These are phyloP conservation scores for Plagiodera versicolora DNA, from an alignment of 2,888 invertebrate genomes.

Conservation along the genomic window DNA sequence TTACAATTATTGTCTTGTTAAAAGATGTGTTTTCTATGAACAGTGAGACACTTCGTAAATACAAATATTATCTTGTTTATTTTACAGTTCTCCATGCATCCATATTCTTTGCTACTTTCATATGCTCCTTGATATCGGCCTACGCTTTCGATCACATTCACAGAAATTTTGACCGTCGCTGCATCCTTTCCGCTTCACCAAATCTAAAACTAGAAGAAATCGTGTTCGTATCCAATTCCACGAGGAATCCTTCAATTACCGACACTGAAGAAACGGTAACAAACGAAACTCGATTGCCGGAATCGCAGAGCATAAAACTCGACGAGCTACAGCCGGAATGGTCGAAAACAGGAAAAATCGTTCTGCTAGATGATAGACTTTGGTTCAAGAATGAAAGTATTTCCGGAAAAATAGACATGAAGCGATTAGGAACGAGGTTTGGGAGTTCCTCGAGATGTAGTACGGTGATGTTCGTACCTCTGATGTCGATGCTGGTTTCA, in stretches of 20 bases:
- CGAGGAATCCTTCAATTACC: neutral
- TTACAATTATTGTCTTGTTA: too few relatives aligned
- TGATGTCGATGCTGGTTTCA: constrained; percentile 41
- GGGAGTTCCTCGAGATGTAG: constrained; percentile 32
- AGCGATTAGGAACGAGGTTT: constrained; percentile 16
- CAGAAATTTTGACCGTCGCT: constrained; percentile 40
- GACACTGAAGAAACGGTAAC: too few relatives aligned
- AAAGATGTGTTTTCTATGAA: too few relatives aligned
- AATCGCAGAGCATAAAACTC: neutral
- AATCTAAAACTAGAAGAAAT: constrained; percentile 9
- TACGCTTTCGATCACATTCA: constrained; percentile 35
- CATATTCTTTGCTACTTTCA: constrained; percentile 30
- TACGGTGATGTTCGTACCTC: constrained; percentile 39
- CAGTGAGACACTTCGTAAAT: too few relatives aligned
- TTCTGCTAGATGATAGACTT: neutral
- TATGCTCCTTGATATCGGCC: constrained; percentile 35
- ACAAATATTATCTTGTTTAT: constrained; percentile 11
- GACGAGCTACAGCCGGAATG: neutral
- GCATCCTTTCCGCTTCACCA: constrained; percentile 37
- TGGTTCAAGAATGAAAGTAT: constrained; percentile 19
- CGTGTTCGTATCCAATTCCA: neutral
- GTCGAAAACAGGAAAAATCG: neutral
- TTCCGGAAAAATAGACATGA: constrained; percentile 16
- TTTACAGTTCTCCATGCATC: constrained; percentile 37
- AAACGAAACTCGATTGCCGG: neutral